phyloP scores from a whole-genome alignment of 23 tunicate species.

The Trididemnum miniatum region DNA sequence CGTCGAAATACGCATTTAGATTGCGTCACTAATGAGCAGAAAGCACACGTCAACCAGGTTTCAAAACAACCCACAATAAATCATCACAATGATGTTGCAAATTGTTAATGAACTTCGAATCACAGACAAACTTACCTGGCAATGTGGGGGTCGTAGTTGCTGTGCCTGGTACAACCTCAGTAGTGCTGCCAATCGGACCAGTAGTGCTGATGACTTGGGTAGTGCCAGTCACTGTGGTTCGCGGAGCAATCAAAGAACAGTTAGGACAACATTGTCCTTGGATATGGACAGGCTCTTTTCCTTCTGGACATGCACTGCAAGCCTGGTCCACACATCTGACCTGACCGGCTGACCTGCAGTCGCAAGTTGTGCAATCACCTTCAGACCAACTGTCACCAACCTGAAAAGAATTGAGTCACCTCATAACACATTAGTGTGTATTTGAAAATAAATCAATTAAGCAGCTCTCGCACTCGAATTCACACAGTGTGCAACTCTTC shows the following conservation, averaged over 20 bases:
- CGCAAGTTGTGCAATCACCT: slow-evolving; percentile 49
- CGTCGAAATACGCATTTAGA: no score
- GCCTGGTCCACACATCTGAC: slow-evolving; percentile 34
- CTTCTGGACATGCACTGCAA: slow-evolving; percentile 64
- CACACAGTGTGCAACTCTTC: no score
- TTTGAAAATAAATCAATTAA: no score
- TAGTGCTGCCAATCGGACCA: neutral
- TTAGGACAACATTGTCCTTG: slow-evolving; percentile 69
- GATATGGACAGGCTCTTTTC: slow-evolving; percentile 13
- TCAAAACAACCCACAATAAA: no score
- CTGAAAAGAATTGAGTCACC: no score
- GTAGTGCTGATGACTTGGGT: neutral
- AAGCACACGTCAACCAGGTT: no score
- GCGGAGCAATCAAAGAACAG: slow-evolving; percentile 16
- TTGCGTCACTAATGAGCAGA: no score
- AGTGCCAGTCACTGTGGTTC: neutral
- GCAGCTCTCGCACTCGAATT: no score
- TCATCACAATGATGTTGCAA: no score
- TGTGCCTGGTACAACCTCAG: neutral
- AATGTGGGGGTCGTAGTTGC: neutral
- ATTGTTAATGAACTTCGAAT: no score
- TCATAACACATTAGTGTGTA: no score
- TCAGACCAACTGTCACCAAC: slow-evolving; percentile 75
- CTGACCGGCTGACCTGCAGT: slow-evolving; percentile 39
- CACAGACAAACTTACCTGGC: no score